Percentiles rank a stretch among this genome's conserved stretches.
These are phyloP conservation scores for Hybognathus amarus DNA, from an alignment of 2,797 vertebrate genomes.

Conservation along the genomic window DNA sequence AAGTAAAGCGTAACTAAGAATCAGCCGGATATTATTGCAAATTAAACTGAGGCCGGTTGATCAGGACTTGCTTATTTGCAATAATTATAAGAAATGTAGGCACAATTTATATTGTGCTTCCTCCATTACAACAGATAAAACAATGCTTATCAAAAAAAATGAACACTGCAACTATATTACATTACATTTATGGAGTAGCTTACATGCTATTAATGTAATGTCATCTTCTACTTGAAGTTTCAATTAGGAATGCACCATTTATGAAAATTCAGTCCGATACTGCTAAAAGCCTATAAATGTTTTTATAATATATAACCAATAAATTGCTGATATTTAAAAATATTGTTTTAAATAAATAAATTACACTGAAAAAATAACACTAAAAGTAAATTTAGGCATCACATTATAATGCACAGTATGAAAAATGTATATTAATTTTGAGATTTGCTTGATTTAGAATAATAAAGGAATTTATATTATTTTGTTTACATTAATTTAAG, in stretches of 20 bases:
- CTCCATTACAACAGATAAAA: not conserved
- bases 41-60: not conserved
- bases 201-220: too few species aligned
- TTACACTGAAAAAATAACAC: not conserved
- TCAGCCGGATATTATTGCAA: not conserved
- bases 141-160: not conserved
- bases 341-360: not conserved
- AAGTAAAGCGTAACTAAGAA: not conserved
- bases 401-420: not conserved
- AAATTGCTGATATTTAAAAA: not conserved
- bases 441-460: not conserved
- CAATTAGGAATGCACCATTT: not conserved
- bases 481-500: too few species aligned
- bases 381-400: not conserved
- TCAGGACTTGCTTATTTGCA: not conserved
- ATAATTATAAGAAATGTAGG: not conserved
- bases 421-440: not conserved
- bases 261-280: not conserved
- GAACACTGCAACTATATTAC: not conserved
- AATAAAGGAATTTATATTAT: too few species aligned
- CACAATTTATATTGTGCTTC: not conserved
- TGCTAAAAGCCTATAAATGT: not conserved
- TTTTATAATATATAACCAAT: not conserved
- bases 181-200: too few species aligned
- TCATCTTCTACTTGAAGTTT: not conserved